Evolutionary conservation across 2,113 vertebrate species (phyloP).

Genomic region (Nymphicus hollandicus): DNA sequence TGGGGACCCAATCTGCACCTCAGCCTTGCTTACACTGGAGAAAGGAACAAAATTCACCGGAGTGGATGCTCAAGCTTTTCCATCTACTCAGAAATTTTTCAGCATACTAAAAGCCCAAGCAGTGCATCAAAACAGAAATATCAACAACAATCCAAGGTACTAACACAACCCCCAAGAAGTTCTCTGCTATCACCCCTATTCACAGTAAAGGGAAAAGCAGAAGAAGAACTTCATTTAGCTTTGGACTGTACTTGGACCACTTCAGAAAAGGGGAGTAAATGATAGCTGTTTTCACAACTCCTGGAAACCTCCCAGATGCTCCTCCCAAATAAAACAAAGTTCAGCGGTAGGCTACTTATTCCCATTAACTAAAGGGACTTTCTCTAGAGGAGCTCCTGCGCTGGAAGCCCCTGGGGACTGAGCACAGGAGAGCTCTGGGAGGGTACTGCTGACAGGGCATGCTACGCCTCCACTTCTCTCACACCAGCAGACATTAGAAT

Average conservation of each 20-base stretch:
- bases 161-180: neutral
- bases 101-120: neutral
- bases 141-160: neutral
- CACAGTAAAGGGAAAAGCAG: neutral
- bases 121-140: neutral
- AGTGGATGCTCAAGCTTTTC: neutral
- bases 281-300: neutral
- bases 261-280: neutral
- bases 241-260: neutral
- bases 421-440: neutral
- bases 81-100: neutral
- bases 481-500: neutral
- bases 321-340: neutral
- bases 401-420: neutral
- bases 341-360: neutral
- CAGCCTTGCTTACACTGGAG: neutral
- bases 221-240: neutral
- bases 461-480: neutral
- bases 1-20: accelerated
- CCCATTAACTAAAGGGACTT: neutral
- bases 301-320: neutral
- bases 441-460: neutral
- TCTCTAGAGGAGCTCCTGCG: neutral
- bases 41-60: neutral
- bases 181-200: neutral